Conservation (phyloP, 2,113 vertebrate species). For the Strix aluco region DNA sequence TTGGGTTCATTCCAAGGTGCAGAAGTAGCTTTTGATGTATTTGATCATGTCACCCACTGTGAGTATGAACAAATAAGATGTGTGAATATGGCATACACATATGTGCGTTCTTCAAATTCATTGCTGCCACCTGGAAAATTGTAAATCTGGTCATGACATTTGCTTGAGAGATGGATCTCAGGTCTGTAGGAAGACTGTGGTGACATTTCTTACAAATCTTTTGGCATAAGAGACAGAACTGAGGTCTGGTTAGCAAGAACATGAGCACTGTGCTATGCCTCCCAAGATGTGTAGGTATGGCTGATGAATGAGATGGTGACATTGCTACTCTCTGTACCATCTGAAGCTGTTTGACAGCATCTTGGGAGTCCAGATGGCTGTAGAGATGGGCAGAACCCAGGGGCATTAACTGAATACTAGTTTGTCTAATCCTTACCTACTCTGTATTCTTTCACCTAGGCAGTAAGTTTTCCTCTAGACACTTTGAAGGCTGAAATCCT, state of each 20-base stretch:
- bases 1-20: neutral
- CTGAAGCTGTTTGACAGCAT: neutral
- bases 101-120: neutral
- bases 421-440: neutral
- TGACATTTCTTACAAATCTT: neutral
- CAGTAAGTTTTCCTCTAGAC: neutral
- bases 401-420: neutral
- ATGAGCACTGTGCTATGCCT: rapidly evolving
- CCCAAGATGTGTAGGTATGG: rapidly evolving
- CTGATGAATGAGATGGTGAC: neutral
- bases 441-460: neutral
- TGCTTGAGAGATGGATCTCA: neutral
- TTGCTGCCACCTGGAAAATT: neutral
- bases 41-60: neutral
- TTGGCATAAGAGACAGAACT: neutral
- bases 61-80: neutral
- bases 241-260: neutral
- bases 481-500: neutral
- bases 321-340: rapidly evolving
- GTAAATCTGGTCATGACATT: neutral
- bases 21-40: neutral
- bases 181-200: neutral
- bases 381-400: neutral
- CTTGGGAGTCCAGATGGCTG: neutral
- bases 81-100: neutral